A percentile compares a stretch with the other conserved stretches of the same genome.
These are phyloP conservation scores for Pelmatolapia mariae DNA, from an alignment of 2,113 vertebrate species.

Conservation along the genomic window DNA sequence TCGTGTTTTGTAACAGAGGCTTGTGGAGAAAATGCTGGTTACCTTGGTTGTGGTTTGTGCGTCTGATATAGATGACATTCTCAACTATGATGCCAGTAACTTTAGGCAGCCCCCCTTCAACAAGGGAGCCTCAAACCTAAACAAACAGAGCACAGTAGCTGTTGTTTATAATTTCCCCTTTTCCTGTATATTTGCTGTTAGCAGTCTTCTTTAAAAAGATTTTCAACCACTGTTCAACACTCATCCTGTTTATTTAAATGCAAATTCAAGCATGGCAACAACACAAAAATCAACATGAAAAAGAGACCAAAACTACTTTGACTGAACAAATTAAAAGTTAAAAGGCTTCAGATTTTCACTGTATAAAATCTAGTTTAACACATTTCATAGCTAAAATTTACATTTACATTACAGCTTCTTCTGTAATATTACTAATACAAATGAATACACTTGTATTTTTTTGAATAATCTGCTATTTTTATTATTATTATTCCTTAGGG, in stretches of 20 bases:
- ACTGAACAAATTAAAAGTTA: background rate
- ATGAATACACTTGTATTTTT: background rate
- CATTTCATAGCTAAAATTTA: background rate
- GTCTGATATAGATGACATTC: slow-evolving; percentile 31
- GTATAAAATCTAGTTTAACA: background rate
- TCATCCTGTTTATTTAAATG: background rate
- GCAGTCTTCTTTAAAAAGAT: background rate
- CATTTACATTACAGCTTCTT: background rate
- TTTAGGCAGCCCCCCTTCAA: background rate
- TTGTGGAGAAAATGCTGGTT: slow-evolving; percentile 4
- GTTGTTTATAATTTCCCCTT: background rate
- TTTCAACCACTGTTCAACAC: background rate
- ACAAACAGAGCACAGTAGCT: background rate
- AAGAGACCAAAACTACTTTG: background rate
- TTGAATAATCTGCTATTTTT: background rate
- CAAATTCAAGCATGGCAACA: background rate
- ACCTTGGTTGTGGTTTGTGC: slow-evolving; percentile 16
- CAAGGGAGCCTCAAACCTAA: background rate
- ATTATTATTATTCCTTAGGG: background rate
- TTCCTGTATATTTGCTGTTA: background rate
- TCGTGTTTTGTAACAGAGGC: background rate
- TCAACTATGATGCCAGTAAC: slow-evolving; percentile 8
- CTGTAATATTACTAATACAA: background rate
- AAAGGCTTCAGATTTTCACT: background rate
- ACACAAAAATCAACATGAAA: background rate